Conservation (phyloP, 2,113 vertebrate genomes). For the Smithornis capensis region DNA sequence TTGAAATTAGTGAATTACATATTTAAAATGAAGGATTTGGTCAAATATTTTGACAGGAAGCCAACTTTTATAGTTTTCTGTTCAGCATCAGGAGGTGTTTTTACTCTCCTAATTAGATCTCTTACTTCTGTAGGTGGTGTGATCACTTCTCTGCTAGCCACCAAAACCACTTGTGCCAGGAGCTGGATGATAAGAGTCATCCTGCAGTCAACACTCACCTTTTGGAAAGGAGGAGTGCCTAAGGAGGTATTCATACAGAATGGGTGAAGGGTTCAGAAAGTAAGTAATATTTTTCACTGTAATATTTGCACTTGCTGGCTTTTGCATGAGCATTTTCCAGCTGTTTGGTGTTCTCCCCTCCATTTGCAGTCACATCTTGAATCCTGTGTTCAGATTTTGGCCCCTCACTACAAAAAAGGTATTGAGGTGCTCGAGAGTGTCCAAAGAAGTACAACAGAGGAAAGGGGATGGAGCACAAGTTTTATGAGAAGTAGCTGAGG, state of each 20-base stretch:
- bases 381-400: background rate
- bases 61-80: background rate
- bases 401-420: background rate
- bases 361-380: background rate
- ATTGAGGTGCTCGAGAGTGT: background rate
- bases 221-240: background rate
- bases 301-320: background rate
- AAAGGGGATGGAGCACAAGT: background rate
- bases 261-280: background rate
- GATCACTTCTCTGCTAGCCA: background rate
- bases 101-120: background rate
- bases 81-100: background rate
- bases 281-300: background rate
- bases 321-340: background rate
- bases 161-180: background rate
- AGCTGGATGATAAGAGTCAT: background rate
- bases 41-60: background rate
- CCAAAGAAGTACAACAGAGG: background rate
- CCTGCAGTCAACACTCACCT: background rate
- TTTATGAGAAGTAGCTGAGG: background rate
- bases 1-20: background rate
- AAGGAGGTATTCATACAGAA: background rate
- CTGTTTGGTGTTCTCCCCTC: background rate
- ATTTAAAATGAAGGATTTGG: background rate
- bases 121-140: background rate